A percentile compares a stretch with the other conserved stretches of the same genome.
Conservation (phyloP, 2,113 vertebrate species). For the Alethe diademata region DNA sequence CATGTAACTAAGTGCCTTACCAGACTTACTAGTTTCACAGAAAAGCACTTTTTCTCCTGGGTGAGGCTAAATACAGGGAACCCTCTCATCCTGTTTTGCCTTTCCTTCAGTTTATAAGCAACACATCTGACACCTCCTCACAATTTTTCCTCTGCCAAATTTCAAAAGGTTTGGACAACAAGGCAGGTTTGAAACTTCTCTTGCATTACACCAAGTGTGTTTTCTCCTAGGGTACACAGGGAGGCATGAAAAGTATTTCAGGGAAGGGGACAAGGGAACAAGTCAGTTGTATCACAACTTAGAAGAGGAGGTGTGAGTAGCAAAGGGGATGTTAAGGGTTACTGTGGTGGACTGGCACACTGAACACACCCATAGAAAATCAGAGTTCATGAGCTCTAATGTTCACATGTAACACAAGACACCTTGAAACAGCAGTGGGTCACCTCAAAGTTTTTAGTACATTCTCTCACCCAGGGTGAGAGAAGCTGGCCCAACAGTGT, state of each 20-base stretch:
- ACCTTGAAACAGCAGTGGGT: neutral
- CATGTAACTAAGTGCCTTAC: fast-evolving
- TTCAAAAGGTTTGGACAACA: neutral
- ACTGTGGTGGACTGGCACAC: neutral
- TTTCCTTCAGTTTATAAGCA: neutral
- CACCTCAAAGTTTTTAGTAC: neutral
- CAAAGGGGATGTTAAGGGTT: neutral
- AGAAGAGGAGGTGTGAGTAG: neutral
- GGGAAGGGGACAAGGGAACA: neutral
- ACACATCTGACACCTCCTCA: neutral
- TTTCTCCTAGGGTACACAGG: neutral
- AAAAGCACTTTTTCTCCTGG: neutral
- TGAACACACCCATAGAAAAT: neutral
- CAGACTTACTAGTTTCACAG: neutral
- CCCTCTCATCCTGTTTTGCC: neutral
- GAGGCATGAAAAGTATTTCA: neutral
- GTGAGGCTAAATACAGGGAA: neutral
- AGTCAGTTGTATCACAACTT: neutral
- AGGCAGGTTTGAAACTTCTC: neutral
- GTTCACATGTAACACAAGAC: neutral
- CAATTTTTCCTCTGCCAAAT: neutral
- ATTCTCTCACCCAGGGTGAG: neutral
- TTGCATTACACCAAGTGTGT: neutral
- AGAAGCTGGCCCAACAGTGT: neutral
- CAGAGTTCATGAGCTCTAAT: neutral